These are phyloP conservation scores for Ennomos erosarius DNA, from an alignment of 2,888 invertebrate genomes.

Conservation along the genomic window DNA sequence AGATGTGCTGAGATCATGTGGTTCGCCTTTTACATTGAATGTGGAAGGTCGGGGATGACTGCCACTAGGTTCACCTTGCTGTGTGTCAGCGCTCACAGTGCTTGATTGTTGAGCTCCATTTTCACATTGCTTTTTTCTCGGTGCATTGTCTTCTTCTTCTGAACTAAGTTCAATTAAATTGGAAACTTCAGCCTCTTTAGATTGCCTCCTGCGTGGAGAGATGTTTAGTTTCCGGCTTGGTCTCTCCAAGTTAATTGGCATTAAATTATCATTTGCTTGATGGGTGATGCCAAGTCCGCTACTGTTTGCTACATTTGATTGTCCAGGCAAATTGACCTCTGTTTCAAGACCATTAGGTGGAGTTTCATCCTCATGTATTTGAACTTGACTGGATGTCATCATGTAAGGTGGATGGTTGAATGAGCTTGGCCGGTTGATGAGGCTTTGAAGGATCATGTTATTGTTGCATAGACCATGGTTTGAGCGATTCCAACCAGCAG, in stretches of 20 bases:
- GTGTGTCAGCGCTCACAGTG: constrained; percentile 20
- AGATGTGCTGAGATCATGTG: constrained; percentile 49
- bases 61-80: constrained; percentile 32
- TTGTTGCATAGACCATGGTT: constrained; percentile 54
- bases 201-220: constrained; percentile 72
- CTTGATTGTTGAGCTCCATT: constrained; percentile 44
- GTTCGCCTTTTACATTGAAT: constrained; percentile 66
- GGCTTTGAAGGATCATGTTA: constrained; percentile 62
- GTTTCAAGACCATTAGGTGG: constrained; percentile 9
- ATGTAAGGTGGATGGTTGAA: constrained; percentile 61
- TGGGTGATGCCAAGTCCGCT: not conserved
- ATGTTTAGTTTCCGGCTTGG: constrained; percentile 78
- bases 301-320: not conserved
- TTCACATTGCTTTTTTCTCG: constrained; percentile 65
- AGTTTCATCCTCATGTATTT: constrained; percentile 2
- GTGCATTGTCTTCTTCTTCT: constrained; percentile 76
- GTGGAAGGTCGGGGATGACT: constrained; percentile 40
- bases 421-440: constrained; percentile 48
- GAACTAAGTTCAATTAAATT: constrained; percentile 80
- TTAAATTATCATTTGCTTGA: constrained; percentile 4
- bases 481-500: constrained; percentile 42
- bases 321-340: constrained; percentile 4
- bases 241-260: constrained; percentile 58
- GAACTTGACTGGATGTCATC: constrained; percentile 36
- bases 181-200: constrained; percentile 68